These are phyloP conservation scores for Pongo pygmaeus DNA, from an alignment of 2,113 vertebrate genomes.

Conservation along the genomic window DNA sequence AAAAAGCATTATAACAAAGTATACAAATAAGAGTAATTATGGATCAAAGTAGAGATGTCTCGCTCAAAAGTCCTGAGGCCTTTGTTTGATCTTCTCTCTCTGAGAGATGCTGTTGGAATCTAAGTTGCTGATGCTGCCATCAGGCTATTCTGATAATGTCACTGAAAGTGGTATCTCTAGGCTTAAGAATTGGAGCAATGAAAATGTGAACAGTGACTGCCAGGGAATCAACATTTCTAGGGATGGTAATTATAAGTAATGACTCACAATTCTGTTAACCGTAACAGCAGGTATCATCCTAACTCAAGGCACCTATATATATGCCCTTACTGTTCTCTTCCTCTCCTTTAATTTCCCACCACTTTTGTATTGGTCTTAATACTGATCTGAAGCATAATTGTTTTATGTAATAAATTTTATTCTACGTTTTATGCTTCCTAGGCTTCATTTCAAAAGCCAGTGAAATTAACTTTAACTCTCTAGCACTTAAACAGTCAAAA, in stretches of 20 bases:
- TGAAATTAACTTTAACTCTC: neutral
- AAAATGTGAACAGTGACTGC: neutral
- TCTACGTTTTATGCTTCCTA: neutral
- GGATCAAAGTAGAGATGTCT: neutral
- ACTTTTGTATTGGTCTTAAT: neutral
- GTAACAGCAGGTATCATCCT: neutral
- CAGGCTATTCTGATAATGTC: neutral
- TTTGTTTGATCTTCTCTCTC: neutral
- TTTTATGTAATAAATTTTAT: neutral
- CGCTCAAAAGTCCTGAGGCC: too few relatives aligned
- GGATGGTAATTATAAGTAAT: neutral
- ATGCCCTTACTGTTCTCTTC: neutral
- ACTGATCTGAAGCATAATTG: neutral
- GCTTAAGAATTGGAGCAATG: neutral
- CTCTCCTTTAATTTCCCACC: neutral
- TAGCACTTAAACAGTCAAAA: neutral
- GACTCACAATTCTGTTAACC: neutral
- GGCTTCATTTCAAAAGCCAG: neutral
- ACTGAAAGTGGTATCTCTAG: neutral
- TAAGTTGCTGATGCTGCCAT: neutral
- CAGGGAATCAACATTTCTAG: neutral
- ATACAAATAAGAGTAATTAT: neutral
- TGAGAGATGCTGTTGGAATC: neutral
- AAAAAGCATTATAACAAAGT: neutral
- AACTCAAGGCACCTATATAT: rapidly evolving